Conservation (phyloP, 2,888 invertebrate genomes). For the Caenorhabditis japonica region DNA sequence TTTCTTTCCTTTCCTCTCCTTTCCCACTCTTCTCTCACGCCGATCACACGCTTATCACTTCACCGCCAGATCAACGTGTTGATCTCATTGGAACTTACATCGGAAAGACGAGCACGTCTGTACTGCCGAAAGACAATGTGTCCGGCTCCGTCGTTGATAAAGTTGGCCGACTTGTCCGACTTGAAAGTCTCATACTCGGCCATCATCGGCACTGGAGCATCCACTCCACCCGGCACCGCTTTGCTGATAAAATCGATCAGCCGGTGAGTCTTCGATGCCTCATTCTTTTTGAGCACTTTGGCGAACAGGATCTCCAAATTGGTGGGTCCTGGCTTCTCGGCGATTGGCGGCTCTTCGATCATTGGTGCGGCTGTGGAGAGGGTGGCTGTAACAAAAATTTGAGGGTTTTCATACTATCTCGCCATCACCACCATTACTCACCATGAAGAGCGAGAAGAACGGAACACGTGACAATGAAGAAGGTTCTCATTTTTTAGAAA, state of each 20-base stretch:
- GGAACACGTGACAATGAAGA: conserved; percentile 16
- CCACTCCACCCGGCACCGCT: conserved; percentile 60
- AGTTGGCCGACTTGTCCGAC: conserved; percentile 63
- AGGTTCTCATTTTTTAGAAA: conserved; percentile 33
- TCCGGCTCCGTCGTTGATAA: conserved; percentile 58
- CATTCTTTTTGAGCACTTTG: conserved; percentile 56
- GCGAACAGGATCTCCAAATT: conserved; percentile 54
- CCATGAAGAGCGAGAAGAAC: conserved; percentile 29
- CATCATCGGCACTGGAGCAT: conserved; percentile 54
- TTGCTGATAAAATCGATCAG: conserved; percentile 57
- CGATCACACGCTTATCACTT: conserved; percentile 19
- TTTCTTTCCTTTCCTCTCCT: background rate
- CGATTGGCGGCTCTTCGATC: conserved; percentile 38
- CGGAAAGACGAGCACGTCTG: conserved; percentile 59
- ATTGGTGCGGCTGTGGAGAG: conserved; percentile 37
- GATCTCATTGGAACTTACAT: conserved; percentile 50
- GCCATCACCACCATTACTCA: conserved; percentile 10
- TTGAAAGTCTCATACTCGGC: conserved; percentile 64
- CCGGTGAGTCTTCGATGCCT: conserved; percentile 51
- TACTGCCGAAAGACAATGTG: conserved; percentile 61
- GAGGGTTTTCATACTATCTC: conserved; percentile 11
- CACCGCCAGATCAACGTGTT: conserved; percentile 13
- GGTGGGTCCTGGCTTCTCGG: conserved; percentile 33
- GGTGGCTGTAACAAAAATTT: conserved; percentile 25
- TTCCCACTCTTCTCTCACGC: conserved; percentile 1